Evolutionary conservation across 2,797 vertebrate species (phyloP).

Genomic region (Erpetoichthys calabaricus): DNA sequence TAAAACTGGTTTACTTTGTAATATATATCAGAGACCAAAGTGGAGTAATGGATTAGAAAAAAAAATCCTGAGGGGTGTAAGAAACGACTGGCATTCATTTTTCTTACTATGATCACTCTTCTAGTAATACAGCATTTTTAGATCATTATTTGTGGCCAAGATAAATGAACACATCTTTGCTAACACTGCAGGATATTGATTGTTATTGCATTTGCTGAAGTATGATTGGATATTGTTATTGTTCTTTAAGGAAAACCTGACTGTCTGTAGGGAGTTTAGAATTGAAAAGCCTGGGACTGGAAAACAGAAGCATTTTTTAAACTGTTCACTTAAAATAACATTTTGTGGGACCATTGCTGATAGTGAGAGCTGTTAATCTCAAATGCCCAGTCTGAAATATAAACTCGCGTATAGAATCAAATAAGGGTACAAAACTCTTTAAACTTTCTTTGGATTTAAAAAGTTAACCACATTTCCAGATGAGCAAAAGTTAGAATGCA

Average conservation of each 20-base stretch:
- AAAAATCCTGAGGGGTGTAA: background rate
- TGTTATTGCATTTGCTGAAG: conserved; percentile 1
- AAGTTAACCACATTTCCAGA: too few species aligned
- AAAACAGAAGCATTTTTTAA: background rate
- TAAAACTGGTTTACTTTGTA: too few species aligned
- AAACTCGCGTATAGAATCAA: too few species aligned
- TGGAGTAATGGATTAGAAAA: too few species aligned
- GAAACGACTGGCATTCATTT: background rate
- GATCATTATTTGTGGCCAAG: conserved; percentile 2
- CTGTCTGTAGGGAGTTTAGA: background rate
- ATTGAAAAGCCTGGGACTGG: background rate
- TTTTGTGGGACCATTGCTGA: background rate
- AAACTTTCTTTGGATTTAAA: too few species aligned
- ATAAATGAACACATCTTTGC: conserved; percentile 2
- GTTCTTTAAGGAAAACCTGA: conserved; percentile 2
- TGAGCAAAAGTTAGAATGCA: too few species aligned
- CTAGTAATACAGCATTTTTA: background rate
- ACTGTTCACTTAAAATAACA: conserved; percentile 1
- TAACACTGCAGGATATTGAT: conserved; percentile 3
- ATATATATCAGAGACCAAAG: too few species aligned
- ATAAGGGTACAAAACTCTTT: too few species aligned
- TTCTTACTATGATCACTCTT: background rate
- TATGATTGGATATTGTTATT: conserved; percentile 3
- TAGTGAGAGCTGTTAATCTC: background rate
- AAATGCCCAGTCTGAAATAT: too few species aligned